phyloP scores from a whole-genome alignment of 2,888 invertebrate genomes.

The Leptopilina syphax region DNA sequence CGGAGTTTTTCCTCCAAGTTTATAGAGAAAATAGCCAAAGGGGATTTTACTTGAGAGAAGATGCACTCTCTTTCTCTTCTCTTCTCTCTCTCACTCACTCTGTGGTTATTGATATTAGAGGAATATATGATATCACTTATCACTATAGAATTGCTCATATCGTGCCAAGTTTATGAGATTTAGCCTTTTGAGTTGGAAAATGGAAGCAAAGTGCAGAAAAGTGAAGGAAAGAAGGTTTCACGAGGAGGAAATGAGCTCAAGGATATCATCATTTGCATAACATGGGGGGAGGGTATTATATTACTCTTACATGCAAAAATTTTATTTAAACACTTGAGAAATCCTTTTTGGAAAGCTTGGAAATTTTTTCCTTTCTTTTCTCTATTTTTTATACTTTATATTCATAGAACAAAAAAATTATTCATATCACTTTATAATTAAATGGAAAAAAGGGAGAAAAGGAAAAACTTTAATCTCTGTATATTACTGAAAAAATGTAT shows the following conservation, averaged over 20 bases:
- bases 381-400: background rate
- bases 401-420: too few relatives aligned
- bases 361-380: background rate
- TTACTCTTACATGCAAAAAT: background rate
- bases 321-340: constrained; percentile 3
- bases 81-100: background rate
- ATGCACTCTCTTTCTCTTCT: background rate
- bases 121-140: constrained; percentile 28
- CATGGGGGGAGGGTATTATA: background rate
- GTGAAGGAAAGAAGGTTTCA: constrained; percentile 12
- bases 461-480: too few relatives aligned
- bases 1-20: background rate
- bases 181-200: constrained; percentile 17
- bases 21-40: constrained; percentile 16
- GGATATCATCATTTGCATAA: constrained; percentile 14
- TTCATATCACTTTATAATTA: background rate
- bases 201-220: constrained; percentile 21
- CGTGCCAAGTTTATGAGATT: constrained; percentile 28
- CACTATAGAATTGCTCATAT: constrained; percentile 21
- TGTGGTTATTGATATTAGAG: constrained; percentile 34
- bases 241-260: constrained; percentile 21
- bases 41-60: background rate
- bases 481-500: too few relatives aligned
- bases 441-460: too few relatives aligned
- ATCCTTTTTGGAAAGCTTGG: background rate